phyloP scores from a whole-genome alignment of 1,140 invertebrate species.

The Nasonia giraulti region DNA sequence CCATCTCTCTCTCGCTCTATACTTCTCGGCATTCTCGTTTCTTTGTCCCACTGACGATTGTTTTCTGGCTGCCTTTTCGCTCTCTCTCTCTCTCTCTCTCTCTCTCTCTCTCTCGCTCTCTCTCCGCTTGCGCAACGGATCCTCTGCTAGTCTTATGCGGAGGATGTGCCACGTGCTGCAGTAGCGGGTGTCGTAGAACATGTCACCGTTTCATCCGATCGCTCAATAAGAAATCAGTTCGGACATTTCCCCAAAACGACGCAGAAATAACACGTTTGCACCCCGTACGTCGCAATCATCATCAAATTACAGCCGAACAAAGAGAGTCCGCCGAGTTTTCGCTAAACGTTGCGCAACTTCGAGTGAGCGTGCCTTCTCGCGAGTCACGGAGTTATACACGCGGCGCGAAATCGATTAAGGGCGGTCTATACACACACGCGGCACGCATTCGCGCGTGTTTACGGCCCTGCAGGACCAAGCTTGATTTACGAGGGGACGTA shows the following conservation, averaged over 20 bases:
- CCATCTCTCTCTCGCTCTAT: constrained; percentile 1
- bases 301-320: not conserved
- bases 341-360: not conserved
- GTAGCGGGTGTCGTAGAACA: not conserved
- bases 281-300: not conserved
- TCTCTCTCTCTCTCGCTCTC: not conserved
- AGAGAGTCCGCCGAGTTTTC: not conserved
- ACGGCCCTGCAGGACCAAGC: not conserved
- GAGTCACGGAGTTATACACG: not conserved
- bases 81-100: constrained; percentile 16
- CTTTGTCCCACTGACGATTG: constrained; percentile 45
- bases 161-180: not conserved
- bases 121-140: too few relatives aligned
- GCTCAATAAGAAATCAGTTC: not conserved
- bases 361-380: not conserved
- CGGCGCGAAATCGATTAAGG: constrained; percentile 21
- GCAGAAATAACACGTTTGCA: not conserved
- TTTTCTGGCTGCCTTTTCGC: constrained; percentile 4
- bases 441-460: not conserved
- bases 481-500: not conserved
- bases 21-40: constrained; percentile 31
- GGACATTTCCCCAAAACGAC: too few relatives aligned
- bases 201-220: not conserved
- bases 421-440: not conserved
- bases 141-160: too few relatives aligned